A percentile compares a stretch with the other conserved stretches of the same genome.
These are phyloP conservation scores for Notarius lentiginosus DNA, from an alignment of 2,113 vertebrate genomes.

Conservation along the genomic window DNA sequence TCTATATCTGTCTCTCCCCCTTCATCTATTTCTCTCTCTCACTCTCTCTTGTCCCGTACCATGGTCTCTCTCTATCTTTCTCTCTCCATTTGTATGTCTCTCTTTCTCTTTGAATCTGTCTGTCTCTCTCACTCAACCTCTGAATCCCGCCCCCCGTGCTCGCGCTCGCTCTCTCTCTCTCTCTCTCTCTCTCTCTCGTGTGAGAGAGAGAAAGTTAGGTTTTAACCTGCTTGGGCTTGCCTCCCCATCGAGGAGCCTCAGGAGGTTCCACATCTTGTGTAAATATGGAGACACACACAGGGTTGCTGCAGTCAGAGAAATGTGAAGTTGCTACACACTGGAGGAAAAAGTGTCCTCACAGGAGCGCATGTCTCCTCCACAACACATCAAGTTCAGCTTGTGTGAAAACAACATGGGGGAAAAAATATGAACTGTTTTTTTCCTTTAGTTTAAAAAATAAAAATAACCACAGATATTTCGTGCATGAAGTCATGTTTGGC, in stretches of 20 bases:
- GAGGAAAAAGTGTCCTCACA: neutral
- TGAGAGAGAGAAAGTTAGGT: neutral
- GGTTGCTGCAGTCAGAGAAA: constrained; percentile 19
- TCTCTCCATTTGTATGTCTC: neutral
- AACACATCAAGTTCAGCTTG: neutral
- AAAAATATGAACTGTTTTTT: neutral
- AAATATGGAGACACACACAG: constrained; percentile 17
- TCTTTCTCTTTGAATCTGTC: neutral
- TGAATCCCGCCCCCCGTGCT: neutral
- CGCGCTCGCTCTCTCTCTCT: neutral
- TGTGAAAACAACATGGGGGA: neutral
- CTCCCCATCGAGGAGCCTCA: constrained; percentile 3
- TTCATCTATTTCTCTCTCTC: neutral
- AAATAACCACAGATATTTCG: too few species aligned
- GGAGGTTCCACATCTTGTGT: constrained; percentile 24
- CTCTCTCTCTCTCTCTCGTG: neutral
- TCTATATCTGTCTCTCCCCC: too few species aligned
- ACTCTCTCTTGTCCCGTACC: neutral
- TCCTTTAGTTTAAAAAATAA: too few species aligned
- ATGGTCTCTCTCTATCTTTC: neutral
- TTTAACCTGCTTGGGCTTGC: constrained; percentile 11
- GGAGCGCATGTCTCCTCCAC: neutral
- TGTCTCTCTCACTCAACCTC: too few species aligned
- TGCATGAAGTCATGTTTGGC: neutral
- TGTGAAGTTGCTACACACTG: neutral